Conservation (phyloP, 2,888 invertebrate genomes). For the Dichetophora obliterata region DNA sequence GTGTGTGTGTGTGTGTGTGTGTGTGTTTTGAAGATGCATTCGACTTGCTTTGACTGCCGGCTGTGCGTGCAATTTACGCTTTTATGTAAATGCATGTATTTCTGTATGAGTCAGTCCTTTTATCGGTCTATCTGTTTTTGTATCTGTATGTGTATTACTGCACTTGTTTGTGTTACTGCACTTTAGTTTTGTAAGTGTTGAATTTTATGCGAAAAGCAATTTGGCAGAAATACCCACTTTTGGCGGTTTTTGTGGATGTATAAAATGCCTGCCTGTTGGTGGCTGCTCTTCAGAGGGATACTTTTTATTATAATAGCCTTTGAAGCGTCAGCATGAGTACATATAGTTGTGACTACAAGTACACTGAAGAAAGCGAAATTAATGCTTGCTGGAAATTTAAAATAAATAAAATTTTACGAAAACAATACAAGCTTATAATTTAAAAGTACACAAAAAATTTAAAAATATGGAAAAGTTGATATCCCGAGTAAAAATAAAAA, state of each 20-base stretch:
- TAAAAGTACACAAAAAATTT: too few species aligned
- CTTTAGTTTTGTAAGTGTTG: conserved; percentile 22
- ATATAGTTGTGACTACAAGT: too few species aligned
- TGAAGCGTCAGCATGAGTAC: too few species aligned
- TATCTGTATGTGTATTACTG: neutral
- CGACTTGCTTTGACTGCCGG: conserved; percentile 13
- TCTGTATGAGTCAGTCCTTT: neutral
- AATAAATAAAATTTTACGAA: too few species aligned
- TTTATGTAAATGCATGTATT: conserved; percentile 63
- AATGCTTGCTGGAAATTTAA: too few species aligned
- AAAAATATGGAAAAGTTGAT: too few species aligned
- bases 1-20: neutral
- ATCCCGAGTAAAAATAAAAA: too few species aligned
- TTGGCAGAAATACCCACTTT: conserved; percentile 23
- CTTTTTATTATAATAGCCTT: too few species aligned
- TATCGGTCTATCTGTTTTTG: neutral
- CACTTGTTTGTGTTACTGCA: neutral
- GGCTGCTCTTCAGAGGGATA: too few species aligned
- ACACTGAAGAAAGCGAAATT: too few species aligned
- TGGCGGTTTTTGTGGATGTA: neutral
- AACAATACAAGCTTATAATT: too few species aligned
- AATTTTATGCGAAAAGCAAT: conserved; percentile 34
- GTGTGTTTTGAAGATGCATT: neutral
- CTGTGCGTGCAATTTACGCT: conserved; percentile 49
- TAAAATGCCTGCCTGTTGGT: too few species aligned